These are phyloP conservation scores for Callipepla californica DNA, from an alignment of 2,113 vertebrate genomes.

Conservation along the genomic window DNA sequence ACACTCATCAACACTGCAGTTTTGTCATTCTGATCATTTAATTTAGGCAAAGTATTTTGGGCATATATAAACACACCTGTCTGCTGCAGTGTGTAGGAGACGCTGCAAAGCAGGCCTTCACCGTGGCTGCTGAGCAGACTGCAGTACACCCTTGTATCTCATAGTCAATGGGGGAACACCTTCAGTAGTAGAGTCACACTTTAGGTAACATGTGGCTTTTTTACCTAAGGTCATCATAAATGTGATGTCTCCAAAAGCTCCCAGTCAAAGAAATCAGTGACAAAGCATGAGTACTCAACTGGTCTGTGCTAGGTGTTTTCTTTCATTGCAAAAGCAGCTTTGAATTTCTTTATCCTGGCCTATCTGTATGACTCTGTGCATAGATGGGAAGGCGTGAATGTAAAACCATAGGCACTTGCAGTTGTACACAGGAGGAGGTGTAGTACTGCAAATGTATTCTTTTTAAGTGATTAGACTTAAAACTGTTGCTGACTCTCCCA, in stretches of 20 bases:
- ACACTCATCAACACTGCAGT: neutral
- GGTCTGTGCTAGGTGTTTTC: neutral
- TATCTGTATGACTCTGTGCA: neutral
- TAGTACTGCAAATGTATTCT: neutral
- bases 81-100: neutral
- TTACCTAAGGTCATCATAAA: neutral
- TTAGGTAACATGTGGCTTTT: neutral
- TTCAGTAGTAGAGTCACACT: neutral
- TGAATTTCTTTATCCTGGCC: neutral
- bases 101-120: neutral
- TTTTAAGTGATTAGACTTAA: neutral
- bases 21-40: neutral
- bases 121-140: neutral
- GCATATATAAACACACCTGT: neutral
- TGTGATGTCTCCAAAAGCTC: neutral
- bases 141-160: neutral
- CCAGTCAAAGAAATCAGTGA: neutral
- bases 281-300: accelerated
- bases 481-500: neutral
- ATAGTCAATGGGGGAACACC: neutral
- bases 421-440: neutral
- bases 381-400: neutral
- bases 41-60: neutral
- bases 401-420: neutral
- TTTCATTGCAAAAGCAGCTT: neutral